Evolutionary conservation across 2,888 invertebrate genomes (phyloP), one percentile per base, ranked within the genome.

Genomic region (Melipona bicolor): DNA sequence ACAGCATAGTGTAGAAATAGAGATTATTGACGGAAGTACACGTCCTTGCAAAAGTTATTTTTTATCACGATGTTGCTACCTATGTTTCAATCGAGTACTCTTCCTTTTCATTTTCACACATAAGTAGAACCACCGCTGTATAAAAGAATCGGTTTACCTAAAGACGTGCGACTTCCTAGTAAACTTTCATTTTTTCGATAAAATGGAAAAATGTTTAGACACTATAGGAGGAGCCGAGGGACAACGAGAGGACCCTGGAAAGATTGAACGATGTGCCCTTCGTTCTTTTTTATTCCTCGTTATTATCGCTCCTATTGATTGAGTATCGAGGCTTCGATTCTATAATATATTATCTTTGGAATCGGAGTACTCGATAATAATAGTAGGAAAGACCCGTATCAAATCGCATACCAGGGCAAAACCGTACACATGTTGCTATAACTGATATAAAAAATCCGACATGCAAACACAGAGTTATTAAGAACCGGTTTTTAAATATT

Each of bases 1-100:
- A 78, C 81, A 52, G 81, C 74, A 32, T 72, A 83, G 72, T 65
- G 72, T 83, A 77, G 76, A 79, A 77, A 79, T 85, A 71, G 77
- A 73, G 78, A 81, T 65, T 81, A 65, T 72, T 77, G n/a, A 54
- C 74, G 72, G 85, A 77, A 83, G 69, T 77, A 81, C 43, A 32
- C 19, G 59, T 59, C 71, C 43, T 59, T 43, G 36, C 24, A 36
- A 19, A 59, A 71, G 59, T 21, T 43, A 71, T 5, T 52, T 59
- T 59, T 43, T 24, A 43, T 24, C 43, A 43, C 24, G 24, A 52
- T 59, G 19, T 21, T 32, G 24, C 24, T 24, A 71, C 43, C 27
- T 21, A 15, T 36, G 56, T n/a, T 27, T 19, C 56, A 70, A 32
- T 32, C 32, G 27, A 32, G 50, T 24, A 24, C n/a, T 36, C 36